Percentiles rank a stretch among this genome's conserved stretches.
Conservation (phyloP, 2,888 invertebrate species). For the Mystacides longicornis region DNA sequence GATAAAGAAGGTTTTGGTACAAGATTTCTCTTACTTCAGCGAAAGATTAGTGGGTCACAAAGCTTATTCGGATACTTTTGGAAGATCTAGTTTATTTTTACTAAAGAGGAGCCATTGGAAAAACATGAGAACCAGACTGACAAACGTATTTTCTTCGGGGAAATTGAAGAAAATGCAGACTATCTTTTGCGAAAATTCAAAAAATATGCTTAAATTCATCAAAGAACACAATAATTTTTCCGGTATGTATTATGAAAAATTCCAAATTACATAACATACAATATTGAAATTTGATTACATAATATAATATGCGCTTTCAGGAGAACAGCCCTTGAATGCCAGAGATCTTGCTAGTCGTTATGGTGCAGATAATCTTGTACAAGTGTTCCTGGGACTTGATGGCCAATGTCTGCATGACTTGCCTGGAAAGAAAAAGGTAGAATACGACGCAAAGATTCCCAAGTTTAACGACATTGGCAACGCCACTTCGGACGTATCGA, state of each 20-base stretch:
- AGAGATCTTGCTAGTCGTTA: constrained; percentile 11
- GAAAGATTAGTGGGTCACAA: constrained; percentile 28
- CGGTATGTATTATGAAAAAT: not conserved
- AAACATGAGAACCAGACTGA: constrained; percentile 27
- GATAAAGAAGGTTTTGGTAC: constrained; percentile 29
- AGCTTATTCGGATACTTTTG: constrained; percentile 27
- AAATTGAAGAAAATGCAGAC: constrained; percentile 28
- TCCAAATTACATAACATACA: not conserved
- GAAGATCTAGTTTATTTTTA: constrained; percentile 27
- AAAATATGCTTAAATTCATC: constrained; percentile 15
- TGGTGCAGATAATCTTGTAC: constrained; percentile 13
- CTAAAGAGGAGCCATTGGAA: constrained; percentile 28
- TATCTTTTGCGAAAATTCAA: constrained; percentile 24
- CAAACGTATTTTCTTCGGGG: constrained; percentile 26
- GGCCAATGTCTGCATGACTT: constrained; percentile 11
- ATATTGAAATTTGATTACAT: not conserved
- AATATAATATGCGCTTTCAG: constrained; percentile 1
- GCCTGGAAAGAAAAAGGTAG: not conserved
- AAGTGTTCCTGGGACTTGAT: constrained; percentile 5
- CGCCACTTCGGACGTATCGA: not conserved
- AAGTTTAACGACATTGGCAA: constrained; percentile 4
- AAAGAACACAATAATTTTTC: constrained; percentile 10
- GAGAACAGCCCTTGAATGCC: constrained; percentile 2
- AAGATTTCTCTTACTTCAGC: constrained; percentile 30
- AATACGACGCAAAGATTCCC: constrained; percentile 1